phyloP scores from a whole-genome alignment of 2,888 invertebrate genomes.

The Stenichneumon culpator region DNA sequence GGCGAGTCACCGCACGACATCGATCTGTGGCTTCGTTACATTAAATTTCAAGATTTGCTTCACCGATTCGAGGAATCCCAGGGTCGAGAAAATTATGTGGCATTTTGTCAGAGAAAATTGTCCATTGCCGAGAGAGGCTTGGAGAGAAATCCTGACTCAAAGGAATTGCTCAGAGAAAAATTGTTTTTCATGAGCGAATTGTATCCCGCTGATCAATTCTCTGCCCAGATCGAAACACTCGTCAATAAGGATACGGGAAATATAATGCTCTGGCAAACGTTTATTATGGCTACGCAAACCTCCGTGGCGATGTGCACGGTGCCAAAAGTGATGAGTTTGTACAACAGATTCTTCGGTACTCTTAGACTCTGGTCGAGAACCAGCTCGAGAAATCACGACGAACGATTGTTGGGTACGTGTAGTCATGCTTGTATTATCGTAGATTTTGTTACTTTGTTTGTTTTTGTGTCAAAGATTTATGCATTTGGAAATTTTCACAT shows the following conservation, averaged over 20 bases:
- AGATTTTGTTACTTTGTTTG: background rate
- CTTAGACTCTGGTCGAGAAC: conserved; percentile 83
- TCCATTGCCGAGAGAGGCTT: conserved; percentile 88
- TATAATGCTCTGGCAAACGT: conserved; percentile 86
- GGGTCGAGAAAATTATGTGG: conserved; percentile 69
- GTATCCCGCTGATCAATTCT: conserved; percentile 88
- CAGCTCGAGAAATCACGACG: conserved; percentile 77
- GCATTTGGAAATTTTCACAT: background rate
- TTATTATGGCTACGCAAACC: conserved; percentile 86
- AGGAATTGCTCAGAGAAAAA: conserved; percentile 86
- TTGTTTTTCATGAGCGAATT: conserved; percentile 85
- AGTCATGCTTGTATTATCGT: background rate
- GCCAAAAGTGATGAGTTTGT: conserved; percentile 87
- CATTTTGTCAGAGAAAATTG: conserved; percentile 87
- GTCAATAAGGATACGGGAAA: conserved; percentile 86
- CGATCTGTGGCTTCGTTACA: conserved; percentile 88
- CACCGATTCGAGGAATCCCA: conserved; percentile 52
- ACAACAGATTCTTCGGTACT: conserved; percentile 85
- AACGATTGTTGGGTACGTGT: conserved; percentile 77
- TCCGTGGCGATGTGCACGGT: conserved; percentile 89
- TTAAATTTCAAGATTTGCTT: conserved; percentile 86
- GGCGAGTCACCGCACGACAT: conserved; percentile 86
- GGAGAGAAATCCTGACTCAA: conserved; percentile 86
- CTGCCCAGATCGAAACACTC: conserved; percentile 85
- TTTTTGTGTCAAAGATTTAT: background rate